Conservation (phyloP, 1,140 invertebrate genomes). For the Drosophila asahinai region DNA sequence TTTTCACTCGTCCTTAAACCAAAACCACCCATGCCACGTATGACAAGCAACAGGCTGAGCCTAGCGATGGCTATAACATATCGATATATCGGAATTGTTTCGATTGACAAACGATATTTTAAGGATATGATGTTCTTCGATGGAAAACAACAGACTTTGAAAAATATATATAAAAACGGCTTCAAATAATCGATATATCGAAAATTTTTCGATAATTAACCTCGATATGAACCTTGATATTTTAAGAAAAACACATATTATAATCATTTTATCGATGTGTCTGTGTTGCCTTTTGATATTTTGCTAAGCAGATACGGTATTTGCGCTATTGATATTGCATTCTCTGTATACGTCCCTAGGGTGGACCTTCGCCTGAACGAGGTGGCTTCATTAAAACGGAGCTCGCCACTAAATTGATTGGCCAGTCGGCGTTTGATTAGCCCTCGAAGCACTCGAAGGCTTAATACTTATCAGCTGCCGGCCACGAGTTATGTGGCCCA, state of each 20-base stretch:
- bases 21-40: background rate
- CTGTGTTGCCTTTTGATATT: background rate
- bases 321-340: background rate
- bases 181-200: too few species aligned
- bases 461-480: slow-evolving; percentile 69
- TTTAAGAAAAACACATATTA: too few species aligned
- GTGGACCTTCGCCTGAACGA: background rate
- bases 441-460: slow-evolving; percentile 64
- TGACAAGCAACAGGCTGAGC: slow-evolving; percentile 49
- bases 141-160: background rate
- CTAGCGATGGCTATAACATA: slow-evolving; percentile 6
- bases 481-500: slow-evolving; percentile 25
- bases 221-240: background rate
- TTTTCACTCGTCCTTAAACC: slow-evolving; percentile 17
- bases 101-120: background rate
- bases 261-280: background rate
- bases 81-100: background rate
- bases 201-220: too few species aligned
- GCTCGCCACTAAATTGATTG: slow-evolving; percentile 69
- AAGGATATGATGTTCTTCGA: background rate
- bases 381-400: slow-evolving; percentile 65
- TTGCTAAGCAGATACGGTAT: background rate
- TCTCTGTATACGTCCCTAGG: background rate
- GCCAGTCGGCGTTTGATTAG: slow-evolving; percentile 66
- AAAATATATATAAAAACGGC: background rate